Base-by-base conservation (phyloP, 1,140 invertebrate genomes). In the Drosophila pachea region DNA sequence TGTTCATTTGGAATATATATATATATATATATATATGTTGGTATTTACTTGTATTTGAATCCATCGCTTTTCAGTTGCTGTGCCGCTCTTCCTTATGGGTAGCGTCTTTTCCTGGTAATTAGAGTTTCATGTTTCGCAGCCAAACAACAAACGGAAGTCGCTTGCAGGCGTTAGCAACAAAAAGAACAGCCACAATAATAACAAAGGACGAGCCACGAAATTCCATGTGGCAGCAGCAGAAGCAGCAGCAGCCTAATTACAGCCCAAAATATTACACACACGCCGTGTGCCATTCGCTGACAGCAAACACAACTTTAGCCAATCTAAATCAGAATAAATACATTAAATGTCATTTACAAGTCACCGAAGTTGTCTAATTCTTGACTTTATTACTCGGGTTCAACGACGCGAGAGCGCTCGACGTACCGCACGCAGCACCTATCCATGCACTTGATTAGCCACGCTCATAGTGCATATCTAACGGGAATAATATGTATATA, bases 221-320 rank as follows among this genome's bases (percentile, higher is more conserved):
- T 2, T 22, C 22, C 53, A 31, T 38, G 53, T 40, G 31, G 52
- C 67, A 55, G 50, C 42, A 63, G 63, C 31, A 63, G 59, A 48
- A 74, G 83, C 66, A 78, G 78, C 78, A 71, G n/a, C n/a, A 78
- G 75, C 78, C 75, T 82, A 82, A 82, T 82, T 82, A 82, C 72
- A 78, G 71, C 75, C 75, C 75, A 84, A 83, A 82, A 78, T 82
- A 82, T 82, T 72, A 78, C 79, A 82, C 78, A 82, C 78, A 83
- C 78, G 78, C 74, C 78, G 65, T 67, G 78, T 74, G 78, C 67
- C 43, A 45, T 48, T 0, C 36, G 45, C 14, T 40, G 45, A 56
- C 11, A 35, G 42, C 38, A 42, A 63, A 49, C 33, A 16, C 38
- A 36, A 55, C 55, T 31, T 59, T 59, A 40, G 43, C 50, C 29